A percentile compares a stretch with the other conserved stretches of the same genome.
phyloP scores from a whole-genome alignment of 1,140 invertebrate genomes.

The Magallana gigas region DNA sequence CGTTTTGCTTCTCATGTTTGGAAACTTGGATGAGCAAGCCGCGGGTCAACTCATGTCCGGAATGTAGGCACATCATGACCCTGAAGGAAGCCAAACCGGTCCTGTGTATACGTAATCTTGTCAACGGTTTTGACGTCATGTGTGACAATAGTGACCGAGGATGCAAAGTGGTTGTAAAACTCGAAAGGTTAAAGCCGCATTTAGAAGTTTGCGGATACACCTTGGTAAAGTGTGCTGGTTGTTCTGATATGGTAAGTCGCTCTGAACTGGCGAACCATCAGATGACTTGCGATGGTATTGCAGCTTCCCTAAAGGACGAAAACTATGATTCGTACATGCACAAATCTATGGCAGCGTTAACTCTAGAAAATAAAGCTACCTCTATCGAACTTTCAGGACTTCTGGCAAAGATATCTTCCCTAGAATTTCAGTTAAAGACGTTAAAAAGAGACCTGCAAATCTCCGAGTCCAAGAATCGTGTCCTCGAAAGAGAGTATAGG shows the following conservation, averaged over 20 bases:
- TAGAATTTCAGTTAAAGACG: slow-evolving; percentile 69
- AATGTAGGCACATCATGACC: slow-evolving; percentile 69
- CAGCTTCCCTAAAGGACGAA: slow-evolving; percentile 60
- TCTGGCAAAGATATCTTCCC: slow-evolving; percentile 62
- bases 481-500: slow-evolving; percentile 65
- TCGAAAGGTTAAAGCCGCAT: slow-evolving; percentile 68
- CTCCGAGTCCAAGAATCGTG: slow-evolving; percentile 68
- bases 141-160: slow-evolving; percentile 69
- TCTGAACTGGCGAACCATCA: slow-evolving; percentile 72
- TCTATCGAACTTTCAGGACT: slow-evolving; percentile 62
- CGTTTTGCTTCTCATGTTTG: slow-evolving; percentile 72
- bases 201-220: slow-evolving; percentile 66
- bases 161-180: slow-evolving; percentile 68
- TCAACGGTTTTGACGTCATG: slow-evolving; percentile 70
- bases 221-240: slow-evolving; percentile 72
- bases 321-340: slow-evolving; percentile 44
- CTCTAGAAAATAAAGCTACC: slow-evolving; percentile 42
- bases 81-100: slow-evolving; percentile 67
- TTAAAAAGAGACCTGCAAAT: slow-evolving; percentile 69
- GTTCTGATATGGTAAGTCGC: slow-evolving; percentile 64
- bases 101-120: slow-evolving; percentile 73
- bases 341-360: slow-evolving; percentile 39
- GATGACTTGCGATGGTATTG: slow-evolving; percentile 71
- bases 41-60: slow-evolving; percentile 70
- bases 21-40: slow-evolving; percentile 72